Evolutionary conservation across 2,113 vertebrate species (phyloP).

Genomic region (Phrynosoma blainvillii): DNA sequence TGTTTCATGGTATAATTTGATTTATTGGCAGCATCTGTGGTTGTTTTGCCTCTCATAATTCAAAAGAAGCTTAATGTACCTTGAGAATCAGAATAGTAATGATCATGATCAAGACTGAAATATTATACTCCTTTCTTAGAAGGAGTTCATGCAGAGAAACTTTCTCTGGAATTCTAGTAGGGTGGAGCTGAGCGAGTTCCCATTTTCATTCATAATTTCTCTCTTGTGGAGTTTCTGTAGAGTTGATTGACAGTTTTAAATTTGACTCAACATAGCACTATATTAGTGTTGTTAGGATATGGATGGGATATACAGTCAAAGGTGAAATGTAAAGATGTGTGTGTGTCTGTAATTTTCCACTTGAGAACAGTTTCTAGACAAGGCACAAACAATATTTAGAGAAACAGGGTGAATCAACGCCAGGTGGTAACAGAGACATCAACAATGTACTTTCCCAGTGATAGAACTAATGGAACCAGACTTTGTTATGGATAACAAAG

Average conservation of each 20-base stretch:
- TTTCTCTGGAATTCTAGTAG: neutral
- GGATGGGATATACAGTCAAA: too few species aligned
- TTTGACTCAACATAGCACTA: neutral
- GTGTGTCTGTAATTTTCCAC: too few species aligned
- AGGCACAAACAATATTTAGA: too few species aligned
- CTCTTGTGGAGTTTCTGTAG: neutral
- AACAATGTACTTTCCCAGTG: too few species aligned
- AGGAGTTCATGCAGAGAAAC: neutral
- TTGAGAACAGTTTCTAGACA: too few species aligned
- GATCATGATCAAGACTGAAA: neutral
- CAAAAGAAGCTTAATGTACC: neutral
- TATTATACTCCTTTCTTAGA: neutral
- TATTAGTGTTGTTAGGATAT: too few species aligned
- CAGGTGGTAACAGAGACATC: too few species aligned
- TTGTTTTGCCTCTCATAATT: neutral
- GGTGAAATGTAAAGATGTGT: too few species aligned
- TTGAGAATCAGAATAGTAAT: neutral
- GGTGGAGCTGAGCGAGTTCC: neutral
- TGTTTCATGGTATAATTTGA: neutral
- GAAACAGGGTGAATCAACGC: too few species aligned
- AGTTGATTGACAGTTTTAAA: neutral
- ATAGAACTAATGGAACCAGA: too few species aligned
- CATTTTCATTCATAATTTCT: neutral
- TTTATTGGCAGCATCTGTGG: neutral
- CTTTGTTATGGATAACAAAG: too few species aligned